Conservation (phyloP, 2,797 vertebrate genomes). For the Muscicapa comitata region DNA sequence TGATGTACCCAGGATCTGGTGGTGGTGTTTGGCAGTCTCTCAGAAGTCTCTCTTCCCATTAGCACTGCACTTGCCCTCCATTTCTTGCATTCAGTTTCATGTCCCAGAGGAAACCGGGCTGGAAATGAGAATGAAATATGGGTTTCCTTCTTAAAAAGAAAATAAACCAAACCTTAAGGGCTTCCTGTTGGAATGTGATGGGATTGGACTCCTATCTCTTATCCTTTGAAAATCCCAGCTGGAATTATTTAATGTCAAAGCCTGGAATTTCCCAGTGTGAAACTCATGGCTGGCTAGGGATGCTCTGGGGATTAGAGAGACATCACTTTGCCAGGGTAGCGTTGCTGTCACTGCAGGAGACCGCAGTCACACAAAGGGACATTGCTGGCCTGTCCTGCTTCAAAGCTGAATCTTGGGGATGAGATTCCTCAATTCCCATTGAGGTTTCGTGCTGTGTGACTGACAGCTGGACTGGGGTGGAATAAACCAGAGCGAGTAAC, state of each 20-base stretch:
- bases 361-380: slow-evolving; percentile 14
- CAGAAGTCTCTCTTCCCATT: not conserved
- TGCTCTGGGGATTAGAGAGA: slow-evolving; percentile 48
- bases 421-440: slow-evolving; percentile 26
- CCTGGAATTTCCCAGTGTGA: slow-evolving; percentile 54
- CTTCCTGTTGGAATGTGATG: slow-evolving; percentile 35
- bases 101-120: not conserved
- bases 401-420: slow-evolving; percentile 42
- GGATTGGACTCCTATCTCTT: slow-evolving; percentile 9
- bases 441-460: slow-evolving; percentile 33
- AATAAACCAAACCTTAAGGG: slow-evolving; percentile 33
- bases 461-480: not conserved
- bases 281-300: slow-evolving; percentile 41
- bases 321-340: slow-evolving; percentile 19
- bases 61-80: not conserved
- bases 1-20: not conserved
- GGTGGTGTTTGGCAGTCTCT: not conserved
- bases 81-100: not conserved
- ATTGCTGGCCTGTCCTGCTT: slow-evolving; percentile 36
- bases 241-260: slow-evolving; percentile 57
- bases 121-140: slow-evolving; percentile 14
- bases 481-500: not conserved
- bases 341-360: slow-evolving; percentile 26
- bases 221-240: slow-evolving; percentile 55
- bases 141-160: slow-evolving; percentile 22